Base-by-base conservation (phyloP, 2,888 invertebrate species). In the Drosophila birchii region DNA sequence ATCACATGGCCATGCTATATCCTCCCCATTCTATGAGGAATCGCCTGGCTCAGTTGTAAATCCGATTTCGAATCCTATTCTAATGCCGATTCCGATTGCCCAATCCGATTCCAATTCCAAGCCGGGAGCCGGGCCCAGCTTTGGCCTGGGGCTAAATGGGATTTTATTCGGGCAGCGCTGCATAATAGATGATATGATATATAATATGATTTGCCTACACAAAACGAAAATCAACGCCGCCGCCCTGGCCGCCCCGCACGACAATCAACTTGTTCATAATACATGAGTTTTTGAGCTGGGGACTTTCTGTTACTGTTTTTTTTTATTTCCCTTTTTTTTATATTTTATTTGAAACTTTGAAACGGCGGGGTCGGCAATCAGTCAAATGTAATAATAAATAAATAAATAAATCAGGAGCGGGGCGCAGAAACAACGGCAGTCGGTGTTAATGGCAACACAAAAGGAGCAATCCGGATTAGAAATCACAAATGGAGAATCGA, bases 181-280 rank as follows among this genome's bases (percentile, higher is more conserved):
- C 82, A 82, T 87, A 87, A 78, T 75, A 87, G 75, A 87, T 81
- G 82, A 38, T 64, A 26, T 73, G 57, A 60, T 76, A 86, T 82
- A 88, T 82, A 88, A 88, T 88, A 88, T 83, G 83, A 83, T 83
- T 83, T 83, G 86, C 62, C 76, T 54, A 78, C 76, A 81, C 55
- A 86, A 78, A 72, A 75, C 59, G 45, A 70, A 67, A 83, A 78
- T 82, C 78, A 76, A 68, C 78, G 80, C 78, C 70, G 36, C 34
- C 39, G 23, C 32, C 72, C 71, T 60, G 71, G 80, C 78, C 58
- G 80, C 78, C 58, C 78, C 68, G 64, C 71, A 79, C 82, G 88
- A 85, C 86, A 86, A 76, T 86, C 76, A 88, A 73, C 76, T 69
- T 76, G 69, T 83, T 67, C 78, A 88, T 88, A 83, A 88, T 88